phyloP scores from a whole-genome alignment of 2,113 vertebrate species.

The Saguinus midas region DNA sequence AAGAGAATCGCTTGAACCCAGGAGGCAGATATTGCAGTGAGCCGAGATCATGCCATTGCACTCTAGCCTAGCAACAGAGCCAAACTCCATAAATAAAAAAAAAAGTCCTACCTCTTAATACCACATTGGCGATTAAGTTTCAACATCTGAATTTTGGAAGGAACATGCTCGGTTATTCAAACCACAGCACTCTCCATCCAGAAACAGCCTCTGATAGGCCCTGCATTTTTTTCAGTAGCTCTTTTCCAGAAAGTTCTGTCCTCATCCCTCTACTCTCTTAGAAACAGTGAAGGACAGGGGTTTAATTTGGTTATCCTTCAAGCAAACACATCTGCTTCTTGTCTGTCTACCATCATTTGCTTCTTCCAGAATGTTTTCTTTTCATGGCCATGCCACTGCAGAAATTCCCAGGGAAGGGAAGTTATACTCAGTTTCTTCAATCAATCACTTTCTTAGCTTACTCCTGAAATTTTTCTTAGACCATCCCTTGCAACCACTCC shows the following conservation, averaged over 20 bases:
- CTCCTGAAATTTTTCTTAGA: neutral
- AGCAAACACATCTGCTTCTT: neutral
- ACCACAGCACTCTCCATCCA: neutral
- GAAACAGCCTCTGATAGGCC: neutral
- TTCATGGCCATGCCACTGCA: neutral
- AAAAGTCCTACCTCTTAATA: neutral
- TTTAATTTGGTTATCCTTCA: neutral
- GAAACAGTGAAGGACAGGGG: neutral
- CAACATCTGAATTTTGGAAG: neutral
- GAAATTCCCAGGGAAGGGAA: neutral
- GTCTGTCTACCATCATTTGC: neutral
- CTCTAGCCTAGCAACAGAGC: no score
- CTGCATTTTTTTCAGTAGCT: neutral
- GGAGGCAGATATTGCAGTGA: no score
- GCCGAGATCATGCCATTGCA: no score
- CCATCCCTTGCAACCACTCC: neutral
- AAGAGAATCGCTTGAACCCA: no score
- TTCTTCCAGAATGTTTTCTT: neutral
- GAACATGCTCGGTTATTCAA: neutral
- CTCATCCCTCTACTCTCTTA: neutral
- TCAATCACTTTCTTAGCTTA: neutral
- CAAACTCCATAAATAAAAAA: no score
- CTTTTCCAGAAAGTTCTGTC: constrained; percentile 22
- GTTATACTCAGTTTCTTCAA: neutral
- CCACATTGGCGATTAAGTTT: neutral